phyloP scores from a whole-genome alignment of 2,113 vertebrate genomes.

The Daboia siamensis region DNA sequence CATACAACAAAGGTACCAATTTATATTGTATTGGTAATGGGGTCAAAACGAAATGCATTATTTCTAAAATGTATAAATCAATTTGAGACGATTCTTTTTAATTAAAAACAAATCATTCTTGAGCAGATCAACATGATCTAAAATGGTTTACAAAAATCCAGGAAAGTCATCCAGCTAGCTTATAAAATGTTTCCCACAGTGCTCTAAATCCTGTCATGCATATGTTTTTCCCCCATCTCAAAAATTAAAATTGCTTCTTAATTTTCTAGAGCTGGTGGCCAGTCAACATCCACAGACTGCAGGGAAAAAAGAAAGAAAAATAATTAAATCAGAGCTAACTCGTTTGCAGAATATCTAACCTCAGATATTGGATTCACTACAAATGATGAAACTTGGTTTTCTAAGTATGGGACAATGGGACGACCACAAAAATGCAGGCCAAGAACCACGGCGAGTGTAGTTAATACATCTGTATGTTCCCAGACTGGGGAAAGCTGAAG shows the following conservation, averaged over 20 bases:
- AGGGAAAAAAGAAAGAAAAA: slow-evolving; percentile 1
- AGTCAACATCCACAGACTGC: slow-evolving; percentile 96
- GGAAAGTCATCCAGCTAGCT: slow-evolving; percentile 5
- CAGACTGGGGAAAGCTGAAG: background rate
- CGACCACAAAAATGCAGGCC: background rate
- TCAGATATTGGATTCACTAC: background rate
- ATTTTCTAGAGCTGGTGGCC: slow-evolving; percentile 87
- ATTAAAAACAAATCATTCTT: slow-evolving; percentile 17
- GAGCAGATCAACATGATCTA: slow-evolving; percentile 72
- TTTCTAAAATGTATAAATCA: slow-evolving; percentile 33
- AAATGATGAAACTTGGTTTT: background rate
- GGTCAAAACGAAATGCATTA: background rate
- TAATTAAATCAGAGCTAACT: slow-evolving; percentile 17
- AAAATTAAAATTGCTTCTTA: slow-evolving; percentile 51
- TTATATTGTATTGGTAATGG: slow-evolving; percentile 26
- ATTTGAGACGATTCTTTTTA: slow-evolving; percentile 15
- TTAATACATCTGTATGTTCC: background rate
- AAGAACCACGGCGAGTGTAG: background rate
- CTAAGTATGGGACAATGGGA: background rate
- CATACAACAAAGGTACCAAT: background rate
- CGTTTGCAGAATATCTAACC: background rate
- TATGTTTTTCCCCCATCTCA: slow-evolving; percentile 3
- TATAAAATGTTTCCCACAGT: background rate
- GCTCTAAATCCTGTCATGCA: slow-evolving; percentile 4
- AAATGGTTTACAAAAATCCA: slow-evolving; percentile 26